Percentiles rank a stretch among this genome's conserved stretches.
phyloP scores from a whole-genome alignment of 2,888 invertebrate genomes.

The Idaea straminata region DNA sequence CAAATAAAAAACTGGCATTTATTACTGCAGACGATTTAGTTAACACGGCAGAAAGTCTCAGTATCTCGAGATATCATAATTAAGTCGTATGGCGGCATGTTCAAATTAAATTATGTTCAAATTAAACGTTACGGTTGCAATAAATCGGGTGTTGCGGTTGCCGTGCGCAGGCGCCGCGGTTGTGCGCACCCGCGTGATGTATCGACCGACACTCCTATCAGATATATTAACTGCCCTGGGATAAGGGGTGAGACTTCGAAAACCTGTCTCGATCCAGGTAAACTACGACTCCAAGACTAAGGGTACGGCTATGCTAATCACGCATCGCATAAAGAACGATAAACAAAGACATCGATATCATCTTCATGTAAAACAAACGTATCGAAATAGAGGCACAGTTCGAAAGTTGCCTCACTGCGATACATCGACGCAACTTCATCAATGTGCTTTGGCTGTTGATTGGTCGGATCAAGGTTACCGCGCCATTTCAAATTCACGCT shows the following conservation, averaged over 20 bases:
- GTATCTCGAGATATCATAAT: slow-evolving; percentile 65
- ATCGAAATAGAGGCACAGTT: background rate
- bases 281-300: background rate
- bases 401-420: too few species aligned
- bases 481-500: background rate
- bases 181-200: slow-evolving; percentile 56
- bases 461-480: too few species aligned
- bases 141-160: slow-evolving; percentile 47
- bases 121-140: slow-evolving; percentile 64
- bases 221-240: slow-evolving; percentile 6
- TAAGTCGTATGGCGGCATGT: slow-evolving; percentile 62
- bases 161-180: slow-evolving; percentile 51
- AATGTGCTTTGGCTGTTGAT: too few species aligned
- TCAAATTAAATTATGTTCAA: slow-evolving; percentile 72
- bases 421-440: too few species aligned
- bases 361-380: too few species aligned
- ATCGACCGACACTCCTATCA: slow-evolving; percentile 43
- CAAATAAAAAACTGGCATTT: slow-evolving; percentile 13
- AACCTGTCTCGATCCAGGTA: background rate
- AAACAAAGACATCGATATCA: background rate
- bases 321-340: background rate
- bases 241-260: background rate
- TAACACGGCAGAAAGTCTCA: slow-evolving; percentile 28
- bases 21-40: slow-evolving; percentile 1
- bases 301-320: background rate